Base-by-base conservation (phyloP, 2,113 vertebrate genomes). In the Embiotoca jacksoni region DNA sequence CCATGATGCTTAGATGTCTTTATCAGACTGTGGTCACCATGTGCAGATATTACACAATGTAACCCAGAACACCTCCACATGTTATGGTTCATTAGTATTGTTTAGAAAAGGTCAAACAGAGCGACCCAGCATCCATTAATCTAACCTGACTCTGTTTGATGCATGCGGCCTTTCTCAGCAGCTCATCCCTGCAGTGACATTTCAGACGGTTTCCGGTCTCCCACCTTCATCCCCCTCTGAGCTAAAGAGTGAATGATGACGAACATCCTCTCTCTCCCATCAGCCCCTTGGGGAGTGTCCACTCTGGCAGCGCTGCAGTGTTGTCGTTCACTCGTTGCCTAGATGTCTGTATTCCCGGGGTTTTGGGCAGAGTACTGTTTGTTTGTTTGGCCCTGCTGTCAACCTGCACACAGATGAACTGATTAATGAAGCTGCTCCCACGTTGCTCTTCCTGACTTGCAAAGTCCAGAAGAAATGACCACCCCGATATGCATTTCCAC, bases 331-430 rank as follows among this genome's bases (percentile, higher is more conserved):
- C 35, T 53, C 57, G 47, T 64, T 50, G 53, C 75, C 71, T 81
- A 44, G 13, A 8, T 57, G 72, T 74, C 16, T 61, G n/a, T 69
- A 50, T 70, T 32, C 14, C n/a, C 46, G 32, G 47, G 36, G 15
- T 16, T 58, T 32, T 39, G 46, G 44, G 53, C 39, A 33, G 31
- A 44, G 66, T 30, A 6, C 46, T 37, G 56, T 10, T 6, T 47
- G 47, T 55, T 55, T 55, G 30, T 50, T 78, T 54, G 66, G 74
- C 9, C 3, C 41, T 44, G 49, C 67, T 13, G 35, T 41, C 66
- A 62, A 37, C 33, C 10, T 55, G 82, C 80, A 65, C 60, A 78
- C 77, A 75, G 37, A 84, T 69, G 76, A 89, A 63, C 72, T 75
- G 78, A 85, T 88, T 83, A 85, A 90, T 83, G 44, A 63, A 39